These are phyloP conservation scores for Leucophora obtusa DNA, from an alignment of 2,888 invertebrate genomes.

Conservation along the genomic window DNA sequence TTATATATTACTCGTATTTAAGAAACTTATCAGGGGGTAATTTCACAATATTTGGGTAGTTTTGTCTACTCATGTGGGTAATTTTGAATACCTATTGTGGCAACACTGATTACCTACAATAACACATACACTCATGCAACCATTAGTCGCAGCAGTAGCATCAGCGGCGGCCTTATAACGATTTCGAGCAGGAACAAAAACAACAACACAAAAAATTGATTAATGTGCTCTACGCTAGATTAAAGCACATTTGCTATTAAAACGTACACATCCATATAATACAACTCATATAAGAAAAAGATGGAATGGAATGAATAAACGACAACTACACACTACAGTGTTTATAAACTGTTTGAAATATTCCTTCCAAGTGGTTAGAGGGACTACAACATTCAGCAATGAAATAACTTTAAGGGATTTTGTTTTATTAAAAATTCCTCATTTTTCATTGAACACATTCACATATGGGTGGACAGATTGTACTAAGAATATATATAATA, in stretches of 20 bases:
- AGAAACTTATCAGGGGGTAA: too few species aligned
- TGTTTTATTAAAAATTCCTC: conserved; percentile 48
- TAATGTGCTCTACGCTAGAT: conserved; percentile 69
- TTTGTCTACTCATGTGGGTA: too few species aligned
- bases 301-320: conserved; percentile 26
- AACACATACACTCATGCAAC: conserved; percentile 8
- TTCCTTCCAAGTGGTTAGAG: conserved; percentile 1
- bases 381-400: neutral
- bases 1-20: too few species aligned
- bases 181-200: conserved; percentile 52
- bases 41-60: too few species aligned
- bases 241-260: conserved; percentile 67
- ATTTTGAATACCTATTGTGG: too few species aligned
- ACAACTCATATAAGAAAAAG: neutral
- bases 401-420: conserved; percentile 46
- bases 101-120: neutral
- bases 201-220: conserved; percentile 67
- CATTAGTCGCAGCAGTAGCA: neutral
- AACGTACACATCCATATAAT: conserved; percentile 17
- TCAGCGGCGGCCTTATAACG: neutral
- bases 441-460: conserved; percentile 46
- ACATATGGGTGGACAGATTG: conserved; percentile 17
- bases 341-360: neutral
- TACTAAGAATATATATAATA: conserved; percentile 5
- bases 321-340: conserved; percentile 17